Percentiles rank a stretch among this genome's conserved stretches.
Evolutionary conservation across 2,888 invertebrate species (phyloP).

Genomic region (Pyrrhosoma nymphula): DNA sequence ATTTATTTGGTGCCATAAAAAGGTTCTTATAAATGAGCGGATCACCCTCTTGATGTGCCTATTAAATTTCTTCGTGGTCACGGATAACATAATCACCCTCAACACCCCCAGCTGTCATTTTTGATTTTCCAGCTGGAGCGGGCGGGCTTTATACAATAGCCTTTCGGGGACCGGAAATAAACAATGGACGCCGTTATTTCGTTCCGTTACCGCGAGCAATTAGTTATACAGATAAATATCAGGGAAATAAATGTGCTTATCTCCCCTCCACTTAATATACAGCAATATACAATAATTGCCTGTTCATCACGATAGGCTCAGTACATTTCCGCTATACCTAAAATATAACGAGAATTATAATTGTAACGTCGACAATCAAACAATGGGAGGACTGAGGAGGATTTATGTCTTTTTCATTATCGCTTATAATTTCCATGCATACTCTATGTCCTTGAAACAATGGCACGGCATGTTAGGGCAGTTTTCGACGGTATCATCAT

Average conservation of each 20-base stretch:
- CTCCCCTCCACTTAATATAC: background rate
- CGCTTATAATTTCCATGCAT: background rate
- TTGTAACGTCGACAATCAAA: constrained; percentile 26
- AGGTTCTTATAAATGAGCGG: background rate
- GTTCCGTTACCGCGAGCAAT: constrained; percentile 41
- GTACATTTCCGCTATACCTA: constrained; percentile 10
- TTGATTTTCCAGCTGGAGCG: constrained; percentile 6
- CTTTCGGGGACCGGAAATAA: constrained; percentile 40
- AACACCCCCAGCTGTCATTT: constrained; percentile 14
- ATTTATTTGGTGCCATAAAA: constrained; percentile 5
- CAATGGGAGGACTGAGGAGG: background rate
- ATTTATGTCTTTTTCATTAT: background rate
- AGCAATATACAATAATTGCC: constrained; percentile 32
- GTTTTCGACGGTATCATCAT: background rate
- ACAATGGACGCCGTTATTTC: constrained; percentile 33
- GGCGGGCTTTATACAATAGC: background rate
- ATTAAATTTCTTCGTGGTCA: background rate
- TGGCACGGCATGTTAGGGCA: background rate
- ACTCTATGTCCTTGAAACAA: constrained; percentile 10
- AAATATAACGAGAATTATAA: constrained; percentile 3
- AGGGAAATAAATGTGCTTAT: constrained; percentile 30
- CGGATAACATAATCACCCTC: constrained; percentile 32
- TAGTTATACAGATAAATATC: background rate
- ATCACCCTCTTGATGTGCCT: background rate
- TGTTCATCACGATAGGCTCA: constrained; percentile 29